A percentile compares a stretch with the other conserved stretches of the same genome.
Evolutionary conservation across 2,113 vertebrate genomes (phyloP).

Genomic region (Channa maculata): DNA sequence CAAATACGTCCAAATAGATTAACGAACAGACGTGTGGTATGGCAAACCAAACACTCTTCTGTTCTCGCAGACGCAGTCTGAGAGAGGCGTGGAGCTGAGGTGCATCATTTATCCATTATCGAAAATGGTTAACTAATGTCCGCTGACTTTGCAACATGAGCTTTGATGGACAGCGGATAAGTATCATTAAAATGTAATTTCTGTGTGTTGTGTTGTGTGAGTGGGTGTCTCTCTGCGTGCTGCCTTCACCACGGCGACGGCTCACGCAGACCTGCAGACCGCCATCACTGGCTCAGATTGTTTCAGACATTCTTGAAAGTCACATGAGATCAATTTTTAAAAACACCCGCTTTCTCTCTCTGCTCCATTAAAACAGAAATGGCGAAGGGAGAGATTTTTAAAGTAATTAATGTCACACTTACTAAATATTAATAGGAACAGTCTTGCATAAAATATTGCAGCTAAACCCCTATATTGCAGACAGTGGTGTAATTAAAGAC

Average conservation of each 20-base stretch:
- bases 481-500: conserved; percentile 93
- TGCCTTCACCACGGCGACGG: background rate
- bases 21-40: conserved; percentile 35
- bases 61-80: conserved; percentile 42
- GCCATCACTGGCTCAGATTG: conserved; percentile 85
- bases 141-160: conserved; percentile 33
- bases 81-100: conserved; percentile 30
- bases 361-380: conserved; percentile 92
- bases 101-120: conserved; percentile 69
- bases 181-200: conserved; percentile 29
- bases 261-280: conserved; percentile 78
- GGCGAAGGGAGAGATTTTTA: conserved; percentile 90
- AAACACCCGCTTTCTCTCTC: conserved; percentile 86
- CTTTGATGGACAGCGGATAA: conserved; percentile 50
- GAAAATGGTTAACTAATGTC: conserved; percentile 28
- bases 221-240: conserved; percentile 9
- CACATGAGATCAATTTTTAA: conserved; percentile 94
- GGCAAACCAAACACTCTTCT: conserved; percentile 33
- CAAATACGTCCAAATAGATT: conserved; percentile 72
- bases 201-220: conserved; percentile 36
- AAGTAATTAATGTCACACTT: conserved; percentile 99
- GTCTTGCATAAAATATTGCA: conserved; percentile 97
- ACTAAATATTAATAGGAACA: conserved; percentile 98
- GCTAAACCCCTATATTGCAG: conserved; percentile 94
- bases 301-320: conserved; percentile 91